A percentile compares a stretch with the other conserved stretches of the same genome.
Conservation (phyloP, 2,113 vertebrate species). For the Phodopus roborovskii region DNA sequence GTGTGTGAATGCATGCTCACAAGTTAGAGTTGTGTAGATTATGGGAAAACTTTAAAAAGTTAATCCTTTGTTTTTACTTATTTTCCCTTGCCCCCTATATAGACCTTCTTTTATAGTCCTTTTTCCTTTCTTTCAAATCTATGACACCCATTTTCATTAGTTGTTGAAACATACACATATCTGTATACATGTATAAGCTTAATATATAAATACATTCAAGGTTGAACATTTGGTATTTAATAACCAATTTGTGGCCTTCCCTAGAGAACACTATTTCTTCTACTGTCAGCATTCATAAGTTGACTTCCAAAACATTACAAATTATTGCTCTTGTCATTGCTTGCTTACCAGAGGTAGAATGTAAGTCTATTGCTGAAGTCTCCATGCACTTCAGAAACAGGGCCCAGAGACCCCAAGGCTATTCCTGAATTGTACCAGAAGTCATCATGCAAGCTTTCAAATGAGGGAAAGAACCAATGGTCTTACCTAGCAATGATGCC, state of each 20-base stretch:
- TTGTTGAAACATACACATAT: background rate
- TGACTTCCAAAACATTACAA: too few species aligned
- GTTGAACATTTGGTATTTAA: background rate
- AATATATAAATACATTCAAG: background rate
- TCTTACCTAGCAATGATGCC: background rate
- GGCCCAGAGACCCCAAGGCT: background rate
- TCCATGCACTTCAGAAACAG: background rate
- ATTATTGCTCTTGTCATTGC: background rate
- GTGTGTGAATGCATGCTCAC: too few species aligned
- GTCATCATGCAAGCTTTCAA: background rate
- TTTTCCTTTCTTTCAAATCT: background rate
- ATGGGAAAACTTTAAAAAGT: background rate
- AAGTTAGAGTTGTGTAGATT: background rate
- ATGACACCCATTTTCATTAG: background rate
- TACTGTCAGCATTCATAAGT: background rate
- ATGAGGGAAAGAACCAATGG: background rate
- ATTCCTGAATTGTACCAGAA: background rate
- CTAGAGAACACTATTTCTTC: background rate
- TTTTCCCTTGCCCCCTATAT: background rate
- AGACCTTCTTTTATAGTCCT: background rate
- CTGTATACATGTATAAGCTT: background rate
- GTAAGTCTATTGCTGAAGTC: background rate
- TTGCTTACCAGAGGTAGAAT: background rate
- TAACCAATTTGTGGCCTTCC: too few species aligned
- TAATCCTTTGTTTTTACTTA: background rate